Evolutionary conservation across 2,113 vertebrate species (phyloP).

Genomic region (Rhombomys opimus): DNA sequence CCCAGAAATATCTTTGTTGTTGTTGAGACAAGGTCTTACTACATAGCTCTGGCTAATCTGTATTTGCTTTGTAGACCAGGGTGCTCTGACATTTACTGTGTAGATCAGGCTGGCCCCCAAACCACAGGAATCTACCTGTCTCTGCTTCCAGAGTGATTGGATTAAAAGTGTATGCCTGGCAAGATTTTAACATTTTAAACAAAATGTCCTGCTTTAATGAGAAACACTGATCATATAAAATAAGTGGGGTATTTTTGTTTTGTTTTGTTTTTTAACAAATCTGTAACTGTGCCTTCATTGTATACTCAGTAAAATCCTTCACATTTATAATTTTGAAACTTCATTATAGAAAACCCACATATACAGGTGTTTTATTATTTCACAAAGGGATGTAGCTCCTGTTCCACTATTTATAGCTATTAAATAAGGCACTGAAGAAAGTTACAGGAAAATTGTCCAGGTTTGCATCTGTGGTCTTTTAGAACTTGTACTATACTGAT

Average conservation of each 20-base stretch:
- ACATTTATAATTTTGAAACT: neutral
- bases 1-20: neutral
- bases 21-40: no score
- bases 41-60: no score
- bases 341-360: neutral
- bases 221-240: conserved; percentile 7
- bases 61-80: no score
- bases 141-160: neutral
- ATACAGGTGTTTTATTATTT: neutral
- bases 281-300: neutral
- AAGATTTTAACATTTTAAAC: neutral
- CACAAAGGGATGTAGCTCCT: neutral
- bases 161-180: neutral
- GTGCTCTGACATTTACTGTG: no score
- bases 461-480: neutral
- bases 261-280: neutral
- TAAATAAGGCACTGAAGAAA: neutral
- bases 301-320: neutral
- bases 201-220: neutral
- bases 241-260: no score
- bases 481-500: neutral
- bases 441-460: neutral
- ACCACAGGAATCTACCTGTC: neutral
- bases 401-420: neutral
- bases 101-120: neutral